Evolutionary conservation across 2,888 invertebrate species (phyloP).

Genomic region (Melinaea menophilus): DNA sequence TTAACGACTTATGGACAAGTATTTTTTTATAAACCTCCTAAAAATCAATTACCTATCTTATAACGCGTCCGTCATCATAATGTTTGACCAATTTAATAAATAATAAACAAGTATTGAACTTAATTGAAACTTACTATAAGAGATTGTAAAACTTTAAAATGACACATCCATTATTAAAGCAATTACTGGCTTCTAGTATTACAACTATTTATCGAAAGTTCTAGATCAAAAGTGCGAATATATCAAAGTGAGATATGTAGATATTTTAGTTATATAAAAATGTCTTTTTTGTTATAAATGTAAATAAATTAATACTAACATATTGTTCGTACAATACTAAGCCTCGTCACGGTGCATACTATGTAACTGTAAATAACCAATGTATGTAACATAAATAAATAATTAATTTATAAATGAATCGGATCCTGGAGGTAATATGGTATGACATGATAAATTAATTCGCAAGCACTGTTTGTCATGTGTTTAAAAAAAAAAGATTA

Average conservation of each 20-base stretch:
- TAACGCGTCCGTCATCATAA: background rate
- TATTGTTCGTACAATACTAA: background rate
- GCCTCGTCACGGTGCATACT: background rate
- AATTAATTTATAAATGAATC: background rate
- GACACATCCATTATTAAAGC: conserved; percentile 18
- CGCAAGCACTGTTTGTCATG: conserved; percentile 2
- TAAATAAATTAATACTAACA: background rate
- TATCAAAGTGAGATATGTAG: background rate
- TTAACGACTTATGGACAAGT: too few relatives aligned
- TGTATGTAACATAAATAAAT: too few relatives aligned
- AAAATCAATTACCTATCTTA: too few relatives aligned
- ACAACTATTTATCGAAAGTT: conserved; percentile 1
- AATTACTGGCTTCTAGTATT: conserved; percentile 6
- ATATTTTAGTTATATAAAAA: background rate
- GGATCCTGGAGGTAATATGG: background rate
- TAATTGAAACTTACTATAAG: background rate
- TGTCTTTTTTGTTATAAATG: background rate
- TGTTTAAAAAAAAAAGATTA: background rate
- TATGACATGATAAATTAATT: background rate
- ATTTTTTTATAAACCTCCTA: too few relatives aligned
- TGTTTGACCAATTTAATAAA: background rate
- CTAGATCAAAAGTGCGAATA: conserved; percentile 11
- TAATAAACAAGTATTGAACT: conserved; percentile 1
- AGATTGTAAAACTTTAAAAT: conserved; percentile 8
- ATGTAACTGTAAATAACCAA: too few relatives aligned